Conservation (phyloP, 2,797 vertebrate genomes). For the Arrhamphus sclerolepis region DNA sequence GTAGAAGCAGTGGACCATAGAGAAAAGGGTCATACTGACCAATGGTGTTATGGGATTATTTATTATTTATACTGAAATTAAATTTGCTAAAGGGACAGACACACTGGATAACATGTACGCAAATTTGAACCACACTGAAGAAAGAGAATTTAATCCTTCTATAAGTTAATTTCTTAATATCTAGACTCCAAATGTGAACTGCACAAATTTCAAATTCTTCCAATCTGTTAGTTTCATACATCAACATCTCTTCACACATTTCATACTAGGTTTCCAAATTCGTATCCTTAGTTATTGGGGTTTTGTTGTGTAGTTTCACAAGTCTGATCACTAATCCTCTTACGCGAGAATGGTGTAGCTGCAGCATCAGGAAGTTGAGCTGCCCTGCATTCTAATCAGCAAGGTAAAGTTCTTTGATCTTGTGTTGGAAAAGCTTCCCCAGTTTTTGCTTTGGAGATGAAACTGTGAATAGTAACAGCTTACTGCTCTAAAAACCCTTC, state of each 20-base stretch:
- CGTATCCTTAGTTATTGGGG: slow-evolving; percentile 61
- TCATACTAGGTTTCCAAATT: slow-evolving; percentile 48
- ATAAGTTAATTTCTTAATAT: slow-evolving; percentile 6
- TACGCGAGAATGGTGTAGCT: slow-evolving; percentile 46
- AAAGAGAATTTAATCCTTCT: slow-evolving; percentile 15
- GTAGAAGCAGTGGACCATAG: slow-evolving; percentile 40
- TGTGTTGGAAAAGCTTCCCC: slow-evolving; percentile 41
- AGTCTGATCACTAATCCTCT: slow-evolving; percentile 71
- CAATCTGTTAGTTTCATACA: slow-evolving; percentile 56
- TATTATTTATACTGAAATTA: slow-evolving; percentile 38
- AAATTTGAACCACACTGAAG: slow-evolving; percentile 26
- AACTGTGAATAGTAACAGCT: slow-evolving; percentile 30
- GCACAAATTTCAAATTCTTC: slow-evolving; percentile 42
- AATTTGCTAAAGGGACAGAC: slow-evolving; percentile 20
- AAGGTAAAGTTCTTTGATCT: slow-evolving; percentile 74
- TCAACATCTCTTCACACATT: slow-evolving; percentile 31
- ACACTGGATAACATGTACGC: slow-evolving; percentile 1
- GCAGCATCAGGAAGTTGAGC: slow-evolving; percentile 59
- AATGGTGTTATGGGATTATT: slow-evolving; percentile 43
- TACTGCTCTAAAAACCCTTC: slow-evolving; percentile 50
- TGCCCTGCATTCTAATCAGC: slow-evolving; percentile 63
- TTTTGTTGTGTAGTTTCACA: slow-evolving; percentile 70
- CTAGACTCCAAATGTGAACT: slow-evolving; percentile 1
- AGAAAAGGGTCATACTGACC: slow-evolving; percentile 37
- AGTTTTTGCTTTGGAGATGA: slow-evolving; percentile 45